Evolutionary conservation across 1,140 invertebrate genomes (phyloP).

Genomic region (Rhagoletis zephyria): DNA sequence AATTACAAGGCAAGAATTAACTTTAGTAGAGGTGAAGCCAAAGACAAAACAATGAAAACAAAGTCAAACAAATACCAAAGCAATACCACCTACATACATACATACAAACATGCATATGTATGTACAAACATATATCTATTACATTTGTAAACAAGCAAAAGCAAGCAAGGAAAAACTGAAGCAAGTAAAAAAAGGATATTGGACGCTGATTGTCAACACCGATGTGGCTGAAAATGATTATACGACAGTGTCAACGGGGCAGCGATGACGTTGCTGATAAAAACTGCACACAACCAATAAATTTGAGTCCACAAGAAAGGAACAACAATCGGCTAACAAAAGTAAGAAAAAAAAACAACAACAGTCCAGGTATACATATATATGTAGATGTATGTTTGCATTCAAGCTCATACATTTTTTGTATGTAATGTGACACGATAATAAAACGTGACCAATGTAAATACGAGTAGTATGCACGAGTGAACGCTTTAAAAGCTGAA

Average conservation of each 20-base stretch:
- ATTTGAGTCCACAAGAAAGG: constrained; percentile 4
- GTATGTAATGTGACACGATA: constrained; percentile 53
- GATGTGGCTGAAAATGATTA: constrained; percentile 42
- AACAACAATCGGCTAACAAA: not conserved
- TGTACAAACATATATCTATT: not conserved
- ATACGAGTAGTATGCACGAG: not conserved
- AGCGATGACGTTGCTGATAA: constrained; percentile 1
- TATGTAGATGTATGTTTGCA: not conserved
- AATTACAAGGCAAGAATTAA: constrained; percentile 24
- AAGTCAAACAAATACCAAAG: not conserved
- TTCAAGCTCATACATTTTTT: not conserved
- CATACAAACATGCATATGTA: no score
- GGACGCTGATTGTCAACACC: constrained; percentile 40
- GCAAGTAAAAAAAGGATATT: not conserved
- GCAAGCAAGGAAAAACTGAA: not conserved
- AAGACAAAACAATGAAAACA: not conserved
- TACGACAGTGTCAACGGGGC: not conserved
- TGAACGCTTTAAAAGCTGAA: constrained; percentile 4
- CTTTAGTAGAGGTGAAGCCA: not conserved
- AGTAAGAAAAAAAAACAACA: not conserved
- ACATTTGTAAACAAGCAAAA: no score
- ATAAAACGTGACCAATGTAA: constrained; percentile 53
- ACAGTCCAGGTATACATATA: not conserved
- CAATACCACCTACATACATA: not conserved
- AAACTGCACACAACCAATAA: constrained; percentile 23